Conservation (phyloP, 1,140 invertebrate genomes). For the Papilio helenus region DNA sequence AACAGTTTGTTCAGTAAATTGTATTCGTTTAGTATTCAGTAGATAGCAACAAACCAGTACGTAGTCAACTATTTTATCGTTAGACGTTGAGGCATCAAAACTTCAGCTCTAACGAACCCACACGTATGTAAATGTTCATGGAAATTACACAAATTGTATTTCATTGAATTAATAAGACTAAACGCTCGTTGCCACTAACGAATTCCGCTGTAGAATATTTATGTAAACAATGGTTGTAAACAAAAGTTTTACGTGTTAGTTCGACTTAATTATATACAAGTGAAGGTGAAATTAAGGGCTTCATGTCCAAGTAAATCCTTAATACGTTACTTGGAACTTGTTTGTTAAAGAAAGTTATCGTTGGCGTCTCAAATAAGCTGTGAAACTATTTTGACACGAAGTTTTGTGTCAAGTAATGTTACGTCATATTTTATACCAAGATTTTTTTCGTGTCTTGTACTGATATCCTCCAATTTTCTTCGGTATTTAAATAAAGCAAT, state of each 20-base stretch:
- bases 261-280: background rate
- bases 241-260: constrained; percentile 13
- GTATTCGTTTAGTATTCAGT: constrained; percentile 11
- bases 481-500: background rate
- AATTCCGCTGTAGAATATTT: constrained; percentile 33
- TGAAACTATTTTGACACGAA: too few species aligned
- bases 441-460: too few species aligned
- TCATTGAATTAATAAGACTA: constrained; percentile 45
- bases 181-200: constrained; percentile 35
- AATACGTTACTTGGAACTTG: too few species aligned
- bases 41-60: constrained; percentile 18
- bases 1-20: background rate
- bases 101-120: constrained; percentile 41
- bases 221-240: constrained; percentile 19
- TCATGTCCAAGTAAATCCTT: too few species aligned
- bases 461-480: too few species aligned
- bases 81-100: constrained; percentile 34
- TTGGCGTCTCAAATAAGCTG: too few species aligned
- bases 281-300: background rate
- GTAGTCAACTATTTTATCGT: constrained; percentile 13
- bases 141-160: constrained; percentile 46
- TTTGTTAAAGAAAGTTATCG: too few species aligned
- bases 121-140: constrained; percentile 41
- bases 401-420: too few species aligned
- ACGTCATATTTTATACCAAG: too few species aligned